These are phyloP conservation scores for Phaethon lepturus DNA, from an alignment of 2,113 vertebrate genomes.

Conservation along the genomic window DNA sequence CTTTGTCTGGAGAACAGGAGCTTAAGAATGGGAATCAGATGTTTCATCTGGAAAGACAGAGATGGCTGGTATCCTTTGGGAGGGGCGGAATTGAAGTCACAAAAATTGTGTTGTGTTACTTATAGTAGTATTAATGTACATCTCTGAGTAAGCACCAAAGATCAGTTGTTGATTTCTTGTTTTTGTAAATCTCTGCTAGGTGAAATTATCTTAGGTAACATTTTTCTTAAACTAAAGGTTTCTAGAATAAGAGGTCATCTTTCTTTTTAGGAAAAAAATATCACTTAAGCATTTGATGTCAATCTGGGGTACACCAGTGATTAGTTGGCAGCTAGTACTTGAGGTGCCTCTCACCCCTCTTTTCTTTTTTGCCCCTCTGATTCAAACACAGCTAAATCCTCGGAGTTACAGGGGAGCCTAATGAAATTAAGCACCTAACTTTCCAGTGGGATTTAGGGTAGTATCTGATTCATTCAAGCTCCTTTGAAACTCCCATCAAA, in stretches of 20 bases:
- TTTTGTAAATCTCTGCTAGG: background rate
- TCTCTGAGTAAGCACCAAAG: background rate
- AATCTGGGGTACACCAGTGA: background rate
- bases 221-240: background rate
- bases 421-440: background rate
- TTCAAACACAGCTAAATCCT: background rate
- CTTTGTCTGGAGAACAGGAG: background rate
- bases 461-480: background rate
- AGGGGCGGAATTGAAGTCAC: background rate
- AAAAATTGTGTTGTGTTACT: background rate
- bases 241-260: background rate
- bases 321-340: background rate
- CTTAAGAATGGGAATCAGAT: background rate
- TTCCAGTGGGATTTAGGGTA: slow-evolving; percentile 6
- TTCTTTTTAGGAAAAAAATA: background rate
- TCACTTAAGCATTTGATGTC: background rate
- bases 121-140: background rate
- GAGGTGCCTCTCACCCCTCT: background rate
- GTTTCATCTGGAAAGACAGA: background rate
- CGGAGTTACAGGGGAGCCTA: background rate
- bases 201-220: background rate
- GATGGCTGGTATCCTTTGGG: background rate
- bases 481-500: slow-evolving; percentile 60
- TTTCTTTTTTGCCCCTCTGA: background rate
- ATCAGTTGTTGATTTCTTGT: background rate